Evolutionary conservation across 1,140 invertebrate species (phyloP).

Genomic region (Babylonia areolata): DNA sequence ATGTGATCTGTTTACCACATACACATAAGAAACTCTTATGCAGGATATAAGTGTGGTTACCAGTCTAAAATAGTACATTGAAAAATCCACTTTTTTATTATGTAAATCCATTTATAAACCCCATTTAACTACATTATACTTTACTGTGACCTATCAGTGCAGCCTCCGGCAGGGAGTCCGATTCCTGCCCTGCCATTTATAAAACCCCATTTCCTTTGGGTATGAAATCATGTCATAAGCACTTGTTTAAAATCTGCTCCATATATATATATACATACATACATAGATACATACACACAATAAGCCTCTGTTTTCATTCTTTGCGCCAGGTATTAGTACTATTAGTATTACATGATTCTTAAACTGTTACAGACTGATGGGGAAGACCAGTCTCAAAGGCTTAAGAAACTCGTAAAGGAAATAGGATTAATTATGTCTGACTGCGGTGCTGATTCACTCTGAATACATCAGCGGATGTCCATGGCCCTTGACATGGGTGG

Average conservation of each 20-base stretch:
- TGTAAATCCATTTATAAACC: background rate
- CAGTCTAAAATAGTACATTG: background rate
- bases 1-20: too few species aligned
- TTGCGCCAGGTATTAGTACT: background rate
- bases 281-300: background rate
- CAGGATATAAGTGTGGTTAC: too few species aligned
- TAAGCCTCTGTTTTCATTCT: background rate
- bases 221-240: constrained; percentile 12
- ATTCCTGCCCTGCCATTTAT: background rate
- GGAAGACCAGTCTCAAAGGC: background rate
- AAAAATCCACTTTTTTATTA: background rate
- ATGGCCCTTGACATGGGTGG: constrained; percentile 6
- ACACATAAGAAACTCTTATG: too few species aligned
- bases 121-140: background rate
- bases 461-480: constrained; percentile 5
- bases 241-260: constrained; percentile 9
- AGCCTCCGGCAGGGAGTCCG: background rate
- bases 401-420: background rate
- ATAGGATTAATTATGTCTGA: background rate
- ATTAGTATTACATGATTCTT: background rate
- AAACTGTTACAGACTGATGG: background rate
- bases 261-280: constrained; percentile 20
- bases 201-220: background rate
- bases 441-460: background rate
- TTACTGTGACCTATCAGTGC: background rate